Evolutionary conservation across 2,113 vertebrate species (phyloP).

Genomic region (Lucifuga dentata): DNA sequence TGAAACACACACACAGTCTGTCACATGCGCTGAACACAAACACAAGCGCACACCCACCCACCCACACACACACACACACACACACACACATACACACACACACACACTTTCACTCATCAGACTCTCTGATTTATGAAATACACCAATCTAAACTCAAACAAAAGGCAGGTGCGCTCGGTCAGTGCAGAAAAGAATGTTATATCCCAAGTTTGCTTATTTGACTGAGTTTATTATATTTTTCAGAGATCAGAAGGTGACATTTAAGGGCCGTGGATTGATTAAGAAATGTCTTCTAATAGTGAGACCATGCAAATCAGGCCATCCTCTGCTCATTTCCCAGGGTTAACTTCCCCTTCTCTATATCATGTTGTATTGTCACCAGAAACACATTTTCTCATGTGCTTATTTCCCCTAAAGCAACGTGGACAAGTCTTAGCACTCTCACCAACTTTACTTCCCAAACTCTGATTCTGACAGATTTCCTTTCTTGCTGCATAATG

Average conservation of each 20-base stretch:
- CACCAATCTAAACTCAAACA: conserved; percentile 1
- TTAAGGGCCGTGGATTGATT: conserved; percentile 16
- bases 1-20: conserved; percentile 55
- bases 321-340: conserved; percentile 64
- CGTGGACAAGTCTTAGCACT: conserved; percentile 52
- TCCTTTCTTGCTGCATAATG: conserved; percentile 33
- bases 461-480: conserved; percentile 47
- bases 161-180: not conserved
- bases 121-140: not conserved
- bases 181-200: too few species aligned
- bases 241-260: conserved; percentile 23
- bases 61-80: conserved; percentile 30
- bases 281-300: conserved; percentile 32
- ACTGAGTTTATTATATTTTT: not conserved
- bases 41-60: conserved; percentile 36
- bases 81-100: not conserved
- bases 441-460: conserved; percentile 33
- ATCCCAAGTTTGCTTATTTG: not conserved
- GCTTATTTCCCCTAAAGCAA: conserved; percentile 57
- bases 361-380: conserved; percentile 43
- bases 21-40: conserved; percentile 57
- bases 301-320: conserved; percentile 52
- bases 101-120: not conserved
- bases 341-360: conserved; percentile 73
- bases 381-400: conserved; percentile 59